Evolutionary conservation across 2,797 vertebrate genomes (phyloP), one percentile per base, ranked within the genome.

Genomic region (Sebastes nivosus): DNA sequence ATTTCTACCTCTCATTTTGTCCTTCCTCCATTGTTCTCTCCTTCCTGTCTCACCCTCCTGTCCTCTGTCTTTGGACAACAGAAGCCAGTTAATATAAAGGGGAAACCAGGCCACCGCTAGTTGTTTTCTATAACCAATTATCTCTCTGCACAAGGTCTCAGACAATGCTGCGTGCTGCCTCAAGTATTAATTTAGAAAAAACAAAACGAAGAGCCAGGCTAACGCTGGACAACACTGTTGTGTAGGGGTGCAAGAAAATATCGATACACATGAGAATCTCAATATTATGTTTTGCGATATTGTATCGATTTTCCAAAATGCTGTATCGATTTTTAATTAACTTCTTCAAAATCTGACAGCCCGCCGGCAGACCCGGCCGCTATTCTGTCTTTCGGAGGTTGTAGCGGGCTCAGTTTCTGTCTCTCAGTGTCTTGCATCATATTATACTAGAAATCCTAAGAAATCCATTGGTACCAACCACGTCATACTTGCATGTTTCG

Each of bases 11-110:
- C 65, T 79, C 63, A 46, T 77, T 79, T 86, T 34, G 55, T 84
- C 80, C 80, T 80, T 80, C 66, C 50, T 75, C 74, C 38, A 81
- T 90, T 92, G 87, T 91, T 83, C 77, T 83, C 74, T 87, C 18
- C 36, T 78, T 90, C 75, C 75, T 74, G 67, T 87, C 80, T 89
- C 81, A 30, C 74, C 86, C 71, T 73, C 34, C 24, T 82, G 82
- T 83, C 80, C 61, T 85, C 84, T 82, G 75, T 86, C 70, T 88
- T 66, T 84, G 72, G 58, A 84, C 52, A 72, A 85, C 65, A 75
- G 27, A 72, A 61, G 67, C 72, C 55, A 32, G 72, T 81, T 60
- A 77, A 57, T 79, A 57, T 67, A 84, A 82, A 83, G 69, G 59
- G 57, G 64, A 88, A 89, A 88, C 64, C 22, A 50, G 87, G 83